Evolutionary conservation across 2,888 invertebrate genomes (phyloP), one percentile per base, ranked within the genome.

Genomic region (Thereva unica): DNA sequence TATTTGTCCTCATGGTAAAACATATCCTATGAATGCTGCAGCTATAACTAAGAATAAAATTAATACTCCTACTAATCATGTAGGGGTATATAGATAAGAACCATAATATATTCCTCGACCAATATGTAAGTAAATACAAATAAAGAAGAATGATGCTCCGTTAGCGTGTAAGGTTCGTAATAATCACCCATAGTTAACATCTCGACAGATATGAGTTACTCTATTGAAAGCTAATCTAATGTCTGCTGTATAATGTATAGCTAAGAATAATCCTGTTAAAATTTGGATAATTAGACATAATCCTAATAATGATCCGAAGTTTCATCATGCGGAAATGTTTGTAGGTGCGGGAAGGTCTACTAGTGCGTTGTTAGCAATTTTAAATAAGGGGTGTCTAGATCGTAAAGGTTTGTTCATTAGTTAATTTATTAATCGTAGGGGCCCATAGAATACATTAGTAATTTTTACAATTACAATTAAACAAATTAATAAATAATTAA

Each of bases 1-100:
- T 85, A 91, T 91, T 87, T 91, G 90, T 5, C 89, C 90, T 80
- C 90, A 90, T 1, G 89, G 89, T 74, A 90, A 71, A 0, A 90
- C 89, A 83, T 92, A 91, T 0, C 90, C 91, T 83, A 91, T 82
- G 78, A 92, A 92, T 34, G 89, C 89, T 57, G 89, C 87, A 75
- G 80, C 86, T 85, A 91, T 91, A 70, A 85, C 78, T 78, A 87
- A 64, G 74, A 91, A 84, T 79, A 89, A 78, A 77, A 91, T 84
- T 68, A 87, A 80, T 55, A 87, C 81, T 63, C 90, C 90, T 1
- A 85, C 73, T 74, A 83, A 76, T 88, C 91, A 91, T 0, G 87
- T 86, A 71, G 83, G 78, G 69, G 80, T 82, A 75, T 82, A 81
- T 73, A 82, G 79, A 76, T 80, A 84, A 0, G 83, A 84, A 73